phyloP scores from a whole-genome alignment of 2,888 invertebrate genomes.

The Mythimna impura region DNA sequence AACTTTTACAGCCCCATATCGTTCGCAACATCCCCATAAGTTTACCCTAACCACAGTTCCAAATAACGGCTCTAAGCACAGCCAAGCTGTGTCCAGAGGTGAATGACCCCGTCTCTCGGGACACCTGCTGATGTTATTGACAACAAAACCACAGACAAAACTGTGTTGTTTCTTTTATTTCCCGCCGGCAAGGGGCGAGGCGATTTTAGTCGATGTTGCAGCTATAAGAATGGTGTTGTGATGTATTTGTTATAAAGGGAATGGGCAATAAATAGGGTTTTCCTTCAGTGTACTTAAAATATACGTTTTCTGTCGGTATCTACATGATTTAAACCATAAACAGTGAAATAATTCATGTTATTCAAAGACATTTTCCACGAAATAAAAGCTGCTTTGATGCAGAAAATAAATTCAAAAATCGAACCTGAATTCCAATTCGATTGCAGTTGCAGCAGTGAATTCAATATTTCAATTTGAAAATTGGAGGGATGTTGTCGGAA shows the following conservation, averaged over 20 bases:
- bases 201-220: slow-evolving; percentile 62
- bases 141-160: slow-evolving; percentile 74
- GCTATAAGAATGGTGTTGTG: slow-evolving; percentile 27
- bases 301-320: background rate
- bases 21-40: slow-evolving; percentile 68
- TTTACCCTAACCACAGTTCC: slow-evolving; percentile 66
- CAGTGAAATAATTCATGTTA: background rate
- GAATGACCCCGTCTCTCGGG: slow-evolving; percentile 84
- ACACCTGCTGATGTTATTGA: slow-evolving; percentile 89
- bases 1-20: slow-evolving; percentile 58
- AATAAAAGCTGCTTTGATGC: slow-evolving; percentile 7
- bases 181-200: slow-evolving; percentile 67
- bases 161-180: slow-evolving; percentile 86
- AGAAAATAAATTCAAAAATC: slow-evolving; percentile 44
- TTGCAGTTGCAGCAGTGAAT: slow-evolving; percentile 38
- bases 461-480: slow-evolving; percentile 49
- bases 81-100: slow-evolving; percentile 74
- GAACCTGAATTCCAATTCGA: slow-evolving; percentile 32
- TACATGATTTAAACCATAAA: background rate
- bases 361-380: background rate
- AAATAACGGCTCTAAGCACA: slow-evolving; percentile 74
- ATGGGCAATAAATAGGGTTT: background rate
- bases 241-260: slow-evolving; percentile 20
- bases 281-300: no score
- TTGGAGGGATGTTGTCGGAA: slow-evolving; percentile 24